Evolutionary conservation across 2,888 invertebrate species (phyloP), one percentile per base, ranked within the genome.

Genomic region (Choreutis nemorana): DNA sequence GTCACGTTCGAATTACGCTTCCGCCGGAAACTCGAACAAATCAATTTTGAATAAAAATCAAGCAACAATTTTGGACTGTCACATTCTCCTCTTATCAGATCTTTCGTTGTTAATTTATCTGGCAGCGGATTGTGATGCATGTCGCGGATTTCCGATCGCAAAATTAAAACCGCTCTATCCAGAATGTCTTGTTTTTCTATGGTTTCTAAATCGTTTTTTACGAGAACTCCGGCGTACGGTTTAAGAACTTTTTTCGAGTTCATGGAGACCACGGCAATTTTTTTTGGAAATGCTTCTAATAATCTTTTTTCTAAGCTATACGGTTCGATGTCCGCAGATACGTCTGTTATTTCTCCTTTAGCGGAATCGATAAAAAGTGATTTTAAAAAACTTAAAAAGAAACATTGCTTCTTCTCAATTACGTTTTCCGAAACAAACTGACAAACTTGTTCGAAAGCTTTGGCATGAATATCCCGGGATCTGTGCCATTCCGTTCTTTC

Each of bases 161-260:
- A 23, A 23, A 23, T 23, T 2, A 23, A 23, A 23, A 23, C 10
- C 8, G 23, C 23, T 23, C 10, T 23, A 23, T 23, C 23, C 23
- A 23, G 10, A 23, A 23, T 23, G 10, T 3, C 23, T 10, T 23
- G 2, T 9, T 23, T 23, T 23, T 23, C 23, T 7, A 23, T 18
- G 18, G 18, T 18, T 18, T 24, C 24, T 10, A 24, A 3, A 13
- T 24, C 24, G 10, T 24, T 24, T 24, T 24, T 24, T 2, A 24
- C 24, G 5, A 24, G 10, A 24, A 24, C 7, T 24, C 24, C 24
- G 24, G 4, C 10, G 24, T 24, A 24, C n/a, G 24, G 24, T 24
- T 24, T 24, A 24, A 24, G n/a, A 24, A 24, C 24, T 24, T 24
- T 24, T 24, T 24, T 24, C 7, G 24, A 9, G 24, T 24, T 24